Base-by-base conservation (phyloP, 2,797 vertebrate species). In the Lepus oiostolus region DNA sequence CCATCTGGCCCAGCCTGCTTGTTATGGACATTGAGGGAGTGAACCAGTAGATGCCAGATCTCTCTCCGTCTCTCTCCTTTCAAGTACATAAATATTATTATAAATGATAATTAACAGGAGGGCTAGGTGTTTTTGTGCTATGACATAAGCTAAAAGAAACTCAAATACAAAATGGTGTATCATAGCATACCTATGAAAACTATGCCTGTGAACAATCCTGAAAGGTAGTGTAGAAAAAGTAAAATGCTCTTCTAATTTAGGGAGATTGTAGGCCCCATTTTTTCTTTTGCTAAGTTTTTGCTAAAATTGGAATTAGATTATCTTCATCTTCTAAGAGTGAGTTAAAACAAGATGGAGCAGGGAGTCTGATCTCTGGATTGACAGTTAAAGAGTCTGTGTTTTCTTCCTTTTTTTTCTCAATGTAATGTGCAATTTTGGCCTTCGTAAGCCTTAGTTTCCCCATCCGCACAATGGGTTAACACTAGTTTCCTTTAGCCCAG, bases 371-470 rank as follows among this genome's bases (percentile, higher is more conserved):
- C 70, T 88, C 81, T 77, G 68, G 22, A 84, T 9, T 22, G 30
- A 90, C n/a, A 82, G 26, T 30, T 91, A 85, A 89, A 95, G 14
- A 65, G 50, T 2, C 28, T 54, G 6, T 30, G 2, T 54, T 80
- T 79, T 88, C 72, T 79, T 65, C 54, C 77, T 58, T 47, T 42
- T 67, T 47, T 62, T 12, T 10, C 32, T 58, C 32, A 50, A 16
- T 4, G 3, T 74, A 68, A 50, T 22, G 47, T 91, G 50, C 17
- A 1, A 17, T 52, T 22, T 52, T 88, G 74, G n/a, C 71, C 21
- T 81, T 84, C 35, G 30, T 32, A 58, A 71, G 28, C 91, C 85
- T 96, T 70, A 77, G 22, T 88, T 91, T 95, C 87, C 88, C 65
- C 38, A 60, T 81, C 95, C 82, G 52, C 62, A 81, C 21, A 82